Conservation (phyloP, 2,888 invertebrate species). For the Drosophila kambysellisi region DNA sequence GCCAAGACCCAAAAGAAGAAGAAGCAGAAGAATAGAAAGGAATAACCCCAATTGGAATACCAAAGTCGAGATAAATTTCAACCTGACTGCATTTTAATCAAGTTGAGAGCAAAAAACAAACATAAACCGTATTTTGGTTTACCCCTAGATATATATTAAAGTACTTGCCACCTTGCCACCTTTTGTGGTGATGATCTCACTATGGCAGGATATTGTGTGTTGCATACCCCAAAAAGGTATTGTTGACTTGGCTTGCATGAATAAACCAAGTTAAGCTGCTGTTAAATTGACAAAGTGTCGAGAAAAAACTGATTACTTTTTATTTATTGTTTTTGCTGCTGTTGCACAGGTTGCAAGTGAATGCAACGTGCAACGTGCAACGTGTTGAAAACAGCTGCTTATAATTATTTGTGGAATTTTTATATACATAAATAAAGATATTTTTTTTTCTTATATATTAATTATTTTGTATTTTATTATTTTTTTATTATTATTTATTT, state of each 20-base stretch:
- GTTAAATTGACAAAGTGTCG: constrained; percentile 54
- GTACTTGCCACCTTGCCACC: constrained; percentile 39
- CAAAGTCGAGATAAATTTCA: constrained; percentile 65
- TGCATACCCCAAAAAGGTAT: constrained; percentile 26
- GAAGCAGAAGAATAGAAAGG: not conserved
- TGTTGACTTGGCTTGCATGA: constrained; percentile 31
- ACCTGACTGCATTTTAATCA: constrained; percentile 82
- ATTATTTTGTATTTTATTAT: too few species aligned
- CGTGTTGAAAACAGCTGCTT: constrained; percentile 10
- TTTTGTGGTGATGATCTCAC: constrained; percentile 6
- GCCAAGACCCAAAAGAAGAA: constrained; percentile 8
- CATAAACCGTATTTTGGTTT: constrained; percentile 39
- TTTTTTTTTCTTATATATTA: too few species aligned
- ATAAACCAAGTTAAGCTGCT: constrained; percentile 47
- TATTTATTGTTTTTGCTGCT: constrained; percentile 19
- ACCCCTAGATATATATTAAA: constrained; percentile 29
- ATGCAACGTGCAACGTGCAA: constrained; percentile 11
- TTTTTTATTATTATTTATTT: too few species aligned
- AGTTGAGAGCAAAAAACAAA: constrained; percentile 48
- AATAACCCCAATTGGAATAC: constrained; percentile 40
- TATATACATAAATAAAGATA: too few species aligned
- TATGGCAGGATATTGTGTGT: constrained; percentile 1
- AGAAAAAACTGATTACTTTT: constrained; percentile 14
- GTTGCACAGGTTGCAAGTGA: constrained; percentile 18
- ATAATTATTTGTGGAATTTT: not conserved